These are phyloP conservation scores for Tapirus indicus DNA, from an alignment of 2,797 vertebrate genomes.

Conservation along the genomic window DNA sequence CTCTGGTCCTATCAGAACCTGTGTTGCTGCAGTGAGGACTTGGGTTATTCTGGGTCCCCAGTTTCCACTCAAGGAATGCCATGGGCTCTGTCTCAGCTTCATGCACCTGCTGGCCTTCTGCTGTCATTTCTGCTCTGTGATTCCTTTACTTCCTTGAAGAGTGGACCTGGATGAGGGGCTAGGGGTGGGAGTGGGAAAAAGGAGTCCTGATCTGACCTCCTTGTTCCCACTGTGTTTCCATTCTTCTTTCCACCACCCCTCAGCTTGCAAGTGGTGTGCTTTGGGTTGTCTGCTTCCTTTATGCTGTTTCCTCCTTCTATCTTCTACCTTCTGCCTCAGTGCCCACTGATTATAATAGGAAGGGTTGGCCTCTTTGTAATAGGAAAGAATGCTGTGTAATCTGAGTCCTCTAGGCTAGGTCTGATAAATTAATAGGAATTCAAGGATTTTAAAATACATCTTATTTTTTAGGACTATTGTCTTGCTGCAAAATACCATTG, in stretches of 20 bases:
- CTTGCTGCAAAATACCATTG: not conserved
- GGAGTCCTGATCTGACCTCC: not conserved
- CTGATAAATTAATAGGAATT: conserved; percentile 2
- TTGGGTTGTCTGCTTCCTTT: not conserved
- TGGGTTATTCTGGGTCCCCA: not conserved
- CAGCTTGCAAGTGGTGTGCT: not conserved
- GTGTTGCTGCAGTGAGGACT: not conserved
- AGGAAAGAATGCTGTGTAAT: not conserved
- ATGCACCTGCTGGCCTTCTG: not conserved
- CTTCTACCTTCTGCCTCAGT: not conserved
- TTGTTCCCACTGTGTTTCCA: not conserved
- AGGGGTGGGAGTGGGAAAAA: not conserved
- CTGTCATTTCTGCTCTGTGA: not conserved
- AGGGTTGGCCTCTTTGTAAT: not conserved
- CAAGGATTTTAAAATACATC: not conserved
- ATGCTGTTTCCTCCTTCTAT: not conserved
- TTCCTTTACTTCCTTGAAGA: not conserved
- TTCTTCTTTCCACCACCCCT: not conserved
- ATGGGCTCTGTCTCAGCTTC: not conserved
- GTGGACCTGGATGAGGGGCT: not conserved
- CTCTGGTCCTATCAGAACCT: not conserved
- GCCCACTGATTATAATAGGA: not conserved
- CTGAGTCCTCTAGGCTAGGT: not conserved
- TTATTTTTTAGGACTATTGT: conserved; percentile 4
- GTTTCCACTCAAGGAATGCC: not conserved